phyloP scores from a whole-genome alignment of 2,797 vertebrate species.

The Lepus oiostolus region DNA sequence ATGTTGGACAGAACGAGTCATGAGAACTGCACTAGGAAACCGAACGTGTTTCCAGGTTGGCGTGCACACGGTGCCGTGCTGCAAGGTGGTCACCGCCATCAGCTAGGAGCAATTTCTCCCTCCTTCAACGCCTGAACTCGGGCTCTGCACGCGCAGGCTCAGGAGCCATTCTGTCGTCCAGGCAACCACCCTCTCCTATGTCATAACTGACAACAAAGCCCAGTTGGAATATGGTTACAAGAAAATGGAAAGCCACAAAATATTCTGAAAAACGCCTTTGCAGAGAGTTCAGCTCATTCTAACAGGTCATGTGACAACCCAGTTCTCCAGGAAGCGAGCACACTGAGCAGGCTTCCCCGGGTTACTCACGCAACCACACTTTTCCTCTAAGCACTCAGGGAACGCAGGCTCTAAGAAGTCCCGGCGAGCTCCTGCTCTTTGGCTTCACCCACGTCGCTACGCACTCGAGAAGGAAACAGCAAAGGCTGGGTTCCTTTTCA shows the following conservation, averaged over 20 bases:
- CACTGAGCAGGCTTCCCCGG: neutral
- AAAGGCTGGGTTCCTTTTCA: neutral
- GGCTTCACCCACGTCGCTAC: neutral
- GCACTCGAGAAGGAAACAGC: neutral
- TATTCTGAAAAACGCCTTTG: neutral
- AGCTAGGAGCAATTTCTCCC: fast-evolving
- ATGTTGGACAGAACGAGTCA: neutral
- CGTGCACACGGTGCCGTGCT: fast-evolving
- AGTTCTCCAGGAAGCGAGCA: neutral
- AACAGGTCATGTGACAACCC: neutral
- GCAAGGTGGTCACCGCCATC: neutral
- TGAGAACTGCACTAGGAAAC: fast-evolving
- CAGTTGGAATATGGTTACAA: neutral
- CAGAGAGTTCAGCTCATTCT: neutral
- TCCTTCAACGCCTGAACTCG: fast-evolving
- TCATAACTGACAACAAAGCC: neutral
- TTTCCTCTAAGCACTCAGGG: neutral
- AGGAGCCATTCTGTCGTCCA: neutral
- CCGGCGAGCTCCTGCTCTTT: neutral
- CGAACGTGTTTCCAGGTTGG: neutral
- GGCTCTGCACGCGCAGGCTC: neutral
- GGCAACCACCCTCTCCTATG: neutral
- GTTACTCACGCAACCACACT: neutral
- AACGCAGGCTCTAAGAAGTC: neutral
- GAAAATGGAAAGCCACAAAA: neutral